These are phyloP conservation scores for Sardinella longiceps DNA, from an alignment of 2,797 vertebrate genomes.

Conservation along the genomic window DNA sequence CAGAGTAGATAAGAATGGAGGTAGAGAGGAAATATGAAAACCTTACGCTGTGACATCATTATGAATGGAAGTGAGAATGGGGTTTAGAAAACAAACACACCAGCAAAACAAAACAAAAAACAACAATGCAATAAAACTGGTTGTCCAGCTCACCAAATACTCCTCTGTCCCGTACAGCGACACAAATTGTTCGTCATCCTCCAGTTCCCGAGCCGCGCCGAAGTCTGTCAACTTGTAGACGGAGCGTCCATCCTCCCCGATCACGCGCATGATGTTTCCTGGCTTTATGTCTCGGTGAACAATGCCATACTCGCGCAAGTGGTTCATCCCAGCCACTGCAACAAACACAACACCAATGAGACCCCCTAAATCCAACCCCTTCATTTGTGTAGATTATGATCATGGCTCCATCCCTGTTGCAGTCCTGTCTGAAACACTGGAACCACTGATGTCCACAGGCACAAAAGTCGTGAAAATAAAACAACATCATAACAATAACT, in stretches of 20 bases:
- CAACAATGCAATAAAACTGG: background rate
- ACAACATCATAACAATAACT: background rate
- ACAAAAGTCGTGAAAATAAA: background rate
- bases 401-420: no score
- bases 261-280: conserved; percentile 96
- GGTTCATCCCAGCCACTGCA: conserved; percentile 97
- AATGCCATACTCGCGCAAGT: conserved; percentile 95
- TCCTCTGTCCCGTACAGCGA: conserved; percentile 97
- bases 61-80: no score
- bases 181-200: conserved; percentile 97
- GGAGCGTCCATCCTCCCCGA: conserved; percentile 93
- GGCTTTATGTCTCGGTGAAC: conserved; percentile 98
- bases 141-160: conserved; percentile 79
- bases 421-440: no score
- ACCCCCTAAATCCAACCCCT: no score
- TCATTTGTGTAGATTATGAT: no score
- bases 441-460: background rate
- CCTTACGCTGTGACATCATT: no score
- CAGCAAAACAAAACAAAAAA: no score
- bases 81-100: no score
- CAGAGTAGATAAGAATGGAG: no score
- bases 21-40: no score
- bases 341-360: background rate
- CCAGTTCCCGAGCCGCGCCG: conserved; percentile 92
- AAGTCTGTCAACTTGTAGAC: conserved; percentile 98